Percentiles rank a stretch among this genome's conserved stretches.
Conservation (phyloP, 37 sponge, comb jelly and placozoan species). For the Halichondria panicea region DNA sequence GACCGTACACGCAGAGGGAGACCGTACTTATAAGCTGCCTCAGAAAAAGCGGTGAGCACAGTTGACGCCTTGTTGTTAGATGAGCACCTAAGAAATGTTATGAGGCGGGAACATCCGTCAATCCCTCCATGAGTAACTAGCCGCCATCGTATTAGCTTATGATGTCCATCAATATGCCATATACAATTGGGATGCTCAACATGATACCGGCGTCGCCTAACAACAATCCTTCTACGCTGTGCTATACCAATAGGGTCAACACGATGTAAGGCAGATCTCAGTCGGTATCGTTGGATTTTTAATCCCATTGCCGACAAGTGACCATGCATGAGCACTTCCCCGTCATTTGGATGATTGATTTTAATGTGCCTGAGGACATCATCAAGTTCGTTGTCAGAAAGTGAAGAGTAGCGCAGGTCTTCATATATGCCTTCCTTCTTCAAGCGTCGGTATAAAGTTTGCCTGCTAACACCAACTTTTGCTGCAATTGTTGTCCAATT, state of each 20-base stretch:
- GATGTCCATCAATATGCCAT: slow-evolving; percentile 25
- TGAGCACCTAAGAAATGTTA: slow-evolving; percentile 14
- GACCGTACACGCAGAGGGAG: slow-evolving; percentile 33
- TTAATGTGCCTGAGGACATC: not conserved
- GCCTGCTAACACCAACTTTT: not conserved
- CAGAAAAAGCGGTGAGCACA: slow-evolving; percentile 23
- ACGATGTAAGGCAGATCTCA: slow-evolving; percentile 25
- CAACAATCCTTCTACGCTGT: slow-evolving; percentile 25
- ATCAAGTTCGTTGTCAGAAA: not conserved
- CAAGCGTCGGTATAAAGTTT: not conserved
- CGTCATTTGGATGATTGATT: not conserved
- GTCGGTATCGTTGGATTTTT: slow-evolving; percentile 7
- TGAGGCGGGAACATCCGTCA: slow-evolving; percentile 42
- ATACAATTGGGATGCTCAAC: slow-evolving; percentile 45
- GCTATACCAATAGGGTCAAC: slow-evolving; percentile 45
- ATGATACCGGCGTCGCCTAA: slow-evolving; percentile 33
- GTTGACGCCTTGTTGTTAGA: slow-evolving; percentile 44
- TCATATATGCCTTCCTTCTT: not conserved
- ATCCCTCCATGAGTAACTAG: slow-evolving; percentile 59
- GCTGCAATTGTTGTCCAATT: not conserved
- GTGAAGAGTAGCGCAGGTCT: not conserved
- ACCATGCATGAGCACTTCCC: not conserved
- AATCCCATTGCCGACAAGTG: not conserved
- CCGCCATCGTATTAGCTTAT: slow-evolving; percentile 43
- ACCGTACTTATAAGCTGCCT: slow-evolving; percentile 37